These are phyloP conservation scores for Drosophila robusta DNA, from an alignment of 2,888 invertebrate species.

Conservation along the genomic window DNA sequence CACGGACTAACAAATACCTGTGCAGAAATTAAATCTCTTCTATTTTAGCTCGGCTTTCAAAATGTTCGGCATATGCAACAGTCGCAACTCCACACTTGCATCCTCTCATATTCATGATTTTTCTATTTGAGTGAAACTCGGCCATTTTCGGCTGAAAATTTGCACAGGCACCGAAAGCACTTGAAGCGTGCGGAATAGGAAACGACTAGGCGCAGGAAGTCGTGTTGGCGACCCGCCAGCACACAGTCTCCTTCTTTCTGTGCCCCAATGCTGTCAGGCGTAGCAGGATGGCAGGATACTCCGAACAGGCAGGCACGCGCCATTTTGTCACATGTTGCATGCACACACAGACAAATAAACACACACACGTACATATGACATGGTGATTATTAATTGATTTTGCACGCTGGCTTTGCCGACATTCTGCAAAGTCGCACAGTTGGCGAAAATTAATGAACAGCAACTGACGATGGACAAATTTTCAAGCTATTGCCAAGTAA, in stretches of 20 bases:
- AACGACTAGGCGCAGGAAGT: conserved; percentile 26
- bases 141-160: conserved; percentile 50
- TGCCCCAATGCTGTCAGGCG: conserved; percentile 11
- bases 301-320: conserved; percentile 14
- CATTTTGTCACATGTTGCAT: conserved; percentile 70
- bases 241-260: background rate
- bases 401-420: conserved; percentile 29
- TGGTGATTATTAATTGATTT: conserved; percentile 72
- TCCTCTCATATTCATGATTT: background rate
- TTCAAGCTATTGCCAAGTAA: conserved; percentile 16
- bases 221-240: conserved; percentile 8
- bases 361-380: conserved; percentile 6
- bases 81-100: background rate
- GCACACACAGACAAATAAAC: conserved; percentile 9
- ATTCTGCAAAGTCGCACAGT: conserved; percentile 32
- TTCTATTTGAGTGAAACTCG: conserved; percentile 29
- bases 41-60: too few relatives aligned
- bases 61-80: background rate
- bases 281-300: conserved; percentile 19
- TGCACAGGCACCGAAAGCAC: conserved; percentile 44
- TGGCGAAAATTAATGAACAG: conserved; percentile 62
- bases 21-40: background rate
- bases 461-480: conserved; percentile 28
- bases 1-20: too few relatives aligned
- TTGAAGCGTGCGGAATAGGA: conserved; percentile 33